phyloP scores from a whole-genome alignment of 2,888 invertebrate species.

The Trachelus iudaicus region DNA sequence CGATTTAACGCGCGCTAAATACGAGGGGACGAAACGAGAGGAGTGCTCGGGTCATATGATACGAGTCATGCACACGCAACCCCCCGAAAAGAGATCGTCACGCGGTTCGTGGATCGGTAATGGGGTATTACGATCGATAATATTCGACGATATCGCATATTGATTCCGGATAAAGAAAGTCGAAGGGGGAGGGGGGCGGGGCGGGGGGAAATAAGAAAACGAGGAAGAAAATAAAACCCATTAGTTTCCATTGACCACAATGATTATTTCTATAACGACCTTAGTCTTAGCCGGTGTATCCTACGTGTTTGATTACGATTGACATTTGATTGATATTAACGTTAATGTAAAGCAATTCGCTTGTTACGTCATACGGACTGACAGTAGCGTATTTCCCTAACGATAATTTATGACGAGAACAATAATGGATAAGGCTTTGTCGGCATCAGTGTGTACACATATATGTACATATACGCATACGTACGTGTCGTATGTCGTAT shows the following conservation, averaged over 20 bases:
- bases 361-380: background rate
- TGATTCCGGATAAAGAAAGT: background rate
- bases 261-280: background rate
- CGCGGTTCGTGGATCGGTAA: background rate
- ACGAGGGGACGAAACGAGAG: background rate
- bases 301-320: background rate
- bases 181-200: too few species aligned
- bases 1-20: background rate
- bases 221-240: background rate
- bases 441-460: background rate
- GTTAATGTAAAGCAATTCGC: background rate
- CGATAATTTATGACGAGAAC: background rate
- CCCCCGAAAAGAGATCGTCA: background rate
- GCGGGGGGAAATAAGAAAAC: too few species aligned
- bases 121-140: background rate
- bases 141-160: background rate
- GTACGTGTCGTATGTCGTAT: background rate
- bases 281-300: background rate
- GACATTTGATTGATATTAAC: background rate
- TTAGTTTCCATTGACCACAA: background rate
- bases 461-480: background rate
- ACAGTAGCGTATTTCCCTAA: background rate
- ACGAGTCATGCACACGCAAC: background rate
- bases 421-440: background rate
- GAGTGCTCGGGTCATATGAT: background rate